Conservation (phyloP, 2,888 invertebrate genomes). For the Keiferia lycopersicella region DNA sequence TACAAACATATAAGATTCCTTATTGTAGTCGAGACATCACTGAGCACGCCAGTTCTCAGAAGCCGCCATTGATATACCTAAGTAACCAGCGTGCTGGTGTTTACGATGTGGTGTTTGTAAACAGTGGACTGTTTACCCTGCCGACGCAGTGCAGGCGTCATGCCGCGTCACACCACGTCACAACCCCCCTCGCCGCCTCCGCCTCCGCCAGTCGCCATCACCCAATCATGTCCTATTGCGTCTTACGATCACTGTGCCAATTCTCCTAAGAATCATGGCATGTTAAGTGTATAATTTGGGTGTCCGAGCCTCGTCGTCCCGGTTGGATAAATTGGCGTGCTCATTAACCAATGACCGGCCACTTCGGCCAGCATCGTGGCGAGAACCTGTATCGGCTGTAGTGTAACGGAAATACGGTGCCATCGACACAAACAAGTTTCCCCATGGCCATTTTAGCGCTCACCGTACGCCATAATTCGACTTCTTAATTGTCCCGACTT, state of each 20-base stretch:
- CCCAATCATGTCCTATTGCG: conserved; percentile 65
- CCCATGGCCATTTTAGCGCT: neutral
- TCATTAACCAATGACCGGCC: neutral
- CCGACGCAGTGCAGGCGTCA: conserved; percentile 52
- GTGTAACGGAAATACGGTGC: conserved; percentile 4
- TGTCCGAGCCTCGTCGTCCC: neutral
- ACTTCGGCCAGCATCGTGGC: neutral
- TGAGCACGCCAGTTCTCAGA: conserved; percentile 46
- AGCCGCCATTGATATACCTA: conserved; percentile 32
- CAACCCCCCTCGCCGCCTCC: conserved; percentile 1
- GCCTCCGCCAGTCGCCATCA: conserved; percentile 42
- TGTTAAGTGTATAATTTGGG: neutral
- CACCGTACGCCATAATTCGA: too few relatives aligned
- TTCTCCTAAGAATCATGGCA: conserved; percentile 15
- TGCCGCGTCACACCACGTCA: conserved; percentile 19
- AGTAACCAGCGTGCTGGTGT: conserved; percentile 60
- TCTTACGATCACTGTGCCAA: conserved; percentile 40
- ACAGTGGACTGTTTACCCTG: conserved; percentile 74
- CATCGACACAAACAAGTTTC: conserved; percentile 12
- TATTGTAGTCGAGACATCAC: neutral
- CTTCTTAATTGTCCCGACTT: too few relatives aligned
- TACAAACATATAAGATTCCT: neutral
- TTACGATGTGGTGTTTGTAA: conserved; percentile 76
- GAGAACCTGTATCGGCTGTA: conserved; percentile 12
- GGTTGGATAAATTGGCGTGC: neutral